These are phyloP conservation scores for Cataglyphis albicans DNA, from an alignment of 2,888 invertebrate species.

Conservation along the genomic window DNA sequence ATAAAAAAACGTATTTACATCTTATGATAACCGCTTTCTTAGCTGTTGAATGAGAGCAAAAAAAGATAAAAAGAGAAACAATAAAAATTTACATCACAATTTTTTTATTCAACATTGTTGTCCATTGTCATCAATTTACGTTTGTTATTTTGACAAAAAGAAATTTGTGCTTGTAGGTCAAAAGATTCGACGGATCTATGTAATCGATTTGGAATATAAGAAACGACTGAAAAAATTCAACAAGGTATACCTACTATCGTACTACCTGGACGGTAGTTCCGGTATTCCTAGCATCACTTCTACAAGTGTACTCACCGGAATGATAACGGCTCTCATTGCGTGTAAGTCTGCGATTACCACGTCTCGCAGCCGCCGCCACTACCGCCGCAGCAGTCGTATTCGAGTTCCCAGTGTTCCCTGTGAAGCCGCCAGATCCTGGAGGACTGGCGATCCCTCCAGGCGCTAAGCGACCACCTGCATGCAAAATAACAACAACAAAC, in stretches of 20 bases:
- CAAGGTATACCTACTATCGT: constrained; percentile 4
- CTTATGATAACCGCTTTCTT: background rate
- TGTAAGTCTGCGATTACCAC: constrained; percentile 95
- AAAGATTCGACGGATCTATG: background rate
- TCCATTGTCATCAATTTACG: no score
- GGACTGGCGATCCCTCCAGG: constrained; percentile 85
- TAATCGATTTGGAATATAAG: background rate
- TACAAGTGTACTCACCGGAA: constrained; percentile 92
- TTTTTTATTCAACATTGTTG: background rate
- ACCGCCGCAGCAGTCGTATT: constrained; percentile 80
- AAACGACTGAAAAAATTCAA: background rate
- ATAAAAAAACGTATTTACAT: background rate
- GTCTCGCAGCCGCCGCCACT: constrained; percentile 87
- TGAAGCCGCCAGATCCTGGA: constrained; percentile 87
- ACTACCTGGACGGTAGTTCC: background rate
- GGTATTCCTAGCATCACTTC: background rate
- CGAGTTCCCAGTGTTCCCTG: constrained; percentile 82
- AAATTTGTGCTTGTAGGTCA: background rate
- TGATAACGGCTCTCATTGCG: constrained; percentile 98
- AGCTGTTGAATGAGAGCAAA: background rate
- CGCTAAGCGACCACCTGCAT: constrained; percentile 86
- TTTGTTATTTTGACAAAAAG: background rate
- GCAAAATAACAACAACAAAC: constrained; percentile 85
- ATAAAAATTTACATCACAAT: background rate
- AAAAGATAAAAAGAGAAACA: background rate